Evolutionary conservation across 2,113 vertebrate species (phyloP), one percentile per base, ranked within the genome.

Genomic region (Heterochromis multidens): DNA sequence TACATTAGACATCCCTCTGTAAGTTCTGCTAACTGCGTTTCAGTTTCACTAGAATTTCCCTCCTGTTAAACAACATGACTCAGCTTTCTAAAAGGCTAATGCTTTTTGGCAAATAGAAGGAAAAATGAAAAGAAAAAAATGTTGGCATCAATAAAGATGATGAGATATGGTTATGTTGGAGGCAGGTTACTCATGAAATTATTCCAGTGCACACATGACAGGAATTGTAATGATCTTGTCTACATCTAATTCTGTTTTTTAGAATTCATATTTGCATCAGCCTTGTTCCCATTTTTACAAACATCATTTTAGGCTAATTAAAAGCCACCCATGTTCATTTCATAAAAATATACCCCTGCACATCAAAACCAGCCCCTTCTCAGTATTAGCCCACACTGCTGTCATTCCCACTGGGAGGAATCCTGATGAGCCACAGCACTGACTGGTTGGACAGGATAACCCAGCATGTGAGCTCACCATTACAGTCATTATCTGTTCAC

Each of bases 381-480:
- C 13, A 60, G 84, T 87, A 93, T 91, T 91, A 91, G 63, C 33
- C 33, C 11, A 4, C 78, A 43, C 60, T 17, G 77, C 76, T 46
- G 84, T 58, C 58, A 23, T 89, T 83, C 90, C 91, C 87, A 85
- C 85, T 78, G 83, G 78, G 82, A 78, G 80, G 65, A 87, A 70
- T 85, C 82, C 76, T 86, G 83, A 89, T 85, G 86, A 87, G 81
- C 77, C 19, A 23, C 54, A 17, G 25, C 79, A 78, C 29, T 14
- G 16, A 91, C 88, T 88, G 84, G 81, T 74, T 6, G 33, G 76
- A 88, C 58, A 79, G 67, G 86, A 94, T 87, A 93, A 90, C 83
- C 33, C 77, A 86, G 87, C 86, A 40, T 81, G 85, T 31, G 46
- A 89, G 77, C 67, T 83, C 78, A 60, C 17, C 54, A 77, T 67